phyloP scores from a whole-genome alignment of 2,888 invertebrate species.

The Drosophila dives region DNA sequence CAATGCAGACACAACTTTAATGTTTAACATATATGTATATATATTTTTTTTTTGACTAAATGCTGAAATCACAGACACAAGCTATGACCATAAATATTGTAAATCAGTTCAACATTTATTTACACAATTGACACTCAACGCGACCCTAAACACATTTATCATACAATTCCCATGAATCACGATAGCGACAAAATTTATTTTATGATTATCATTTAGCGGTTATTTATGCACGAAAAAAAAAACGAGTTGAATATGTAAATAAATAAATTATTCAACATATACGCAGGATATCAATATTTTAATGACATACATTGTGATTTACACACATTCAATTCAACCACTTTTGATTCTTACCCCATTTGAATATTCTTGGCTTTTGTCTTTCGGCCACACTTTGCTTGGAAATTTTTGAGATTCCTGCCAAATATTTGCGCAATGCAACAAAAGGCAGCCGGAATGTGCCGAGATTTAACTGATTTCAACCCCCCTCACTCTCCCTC shows the following conservation, averaged over 20 bases:
- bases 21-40: conserved; percentile 7
- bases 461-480: conserved; percentile 29
- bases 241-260: conserved; percentile 19
- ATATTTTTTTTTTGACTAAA: neutral
- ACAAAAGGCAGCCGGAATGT: conserved; percentile 54
- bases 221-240: conserved; percentile 49
- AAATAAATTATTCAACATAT: conserved; percentile 36
- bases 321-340: neutral
- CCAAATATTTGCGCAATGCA: conserved; percentile 70
- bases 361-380: conserved; percentile 18
- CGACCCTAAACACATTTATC: conserved; percentile 70
- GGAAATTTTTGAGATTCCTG: conserved; percentile 51
- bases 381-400: neutral
- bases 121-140: conserved; percentile 69
- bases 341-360: neutral
- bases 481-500: neutral
- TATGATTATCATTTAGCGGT: conserved; percentile 64
- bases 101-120: conserved; percentile 69
- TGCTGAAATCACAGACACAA: neutral
- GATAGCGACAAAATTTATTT: conserved; percentile 52
- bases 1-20: conserved; percentile 1
- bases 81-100: conserved; percentile 48
- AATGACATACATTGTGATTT: neutral
- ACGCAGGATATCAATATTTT: conserved; percentile 1
- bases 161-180: conserved; percentile 39